phyloP scores from a whole-genome alignment of 2,888 invertebrate genomes.

The Euplexia lucipara region DNA sequence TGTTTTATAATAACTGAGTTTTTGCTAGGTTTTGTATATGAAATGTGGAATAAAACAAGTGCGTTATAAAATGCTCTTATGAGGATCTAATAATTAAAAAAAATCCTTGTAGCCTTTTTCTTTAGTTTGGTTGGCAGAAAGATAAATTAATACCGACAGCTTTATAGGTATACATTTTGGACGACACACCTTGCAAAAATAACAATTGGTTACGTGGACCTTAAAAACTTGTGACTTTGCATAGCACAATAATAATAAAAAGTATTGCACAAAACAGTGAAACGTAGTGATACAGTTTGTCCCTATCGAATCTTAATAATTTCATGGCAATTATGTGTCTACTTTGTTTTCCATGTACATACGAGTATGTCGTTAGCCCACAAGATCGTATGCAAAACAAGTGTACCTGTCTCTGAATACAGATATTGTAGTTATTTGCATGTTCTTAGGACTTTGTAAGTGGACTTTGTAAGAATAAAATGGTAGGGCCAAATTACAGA shows the following conservation, averaged over 20 bases:
- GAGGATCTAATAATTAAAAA: too few species aligned
- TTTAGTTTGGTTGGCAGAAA: too few species aligned
- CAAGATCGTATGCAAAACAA: constrained; percentile 23
- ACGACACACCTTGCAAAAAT: too few species aligned
- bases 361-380: constrained; percentile 21
- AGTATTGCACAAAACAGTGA: constrained; percentile 1
- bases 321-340: constrained; percentile 11
- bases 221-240: not conserved
- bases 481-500: not conserved
- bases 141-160: too few species aligned
- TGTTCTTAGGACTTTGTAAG: constrained; percentile 5
- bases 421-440: constrained; percentile 8
- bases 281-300: not conserved
- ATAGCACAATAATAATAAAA: not conserved
- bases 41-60: too few species aligned
- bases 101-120: too few species aligned
- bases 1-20: too few species aligned
- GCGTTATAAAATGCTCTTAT: too few species aligned
- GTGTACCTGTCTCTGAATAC: constrained; percentile 19
- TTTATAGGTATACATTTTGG: too few species aligned
- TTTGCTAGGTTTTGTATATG: too few species aligned
- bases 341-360: not conserved
- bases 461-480: not conserved
- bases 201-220: too few species aligned
- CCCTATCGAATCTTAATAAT: constrained; percentile 3